A percentile compares a stretch with the other conserved stretches of the same genome.
Conservation (phyloP, 2,797 vertebrate genomes). For the Amblyraja radiata region DNA sequence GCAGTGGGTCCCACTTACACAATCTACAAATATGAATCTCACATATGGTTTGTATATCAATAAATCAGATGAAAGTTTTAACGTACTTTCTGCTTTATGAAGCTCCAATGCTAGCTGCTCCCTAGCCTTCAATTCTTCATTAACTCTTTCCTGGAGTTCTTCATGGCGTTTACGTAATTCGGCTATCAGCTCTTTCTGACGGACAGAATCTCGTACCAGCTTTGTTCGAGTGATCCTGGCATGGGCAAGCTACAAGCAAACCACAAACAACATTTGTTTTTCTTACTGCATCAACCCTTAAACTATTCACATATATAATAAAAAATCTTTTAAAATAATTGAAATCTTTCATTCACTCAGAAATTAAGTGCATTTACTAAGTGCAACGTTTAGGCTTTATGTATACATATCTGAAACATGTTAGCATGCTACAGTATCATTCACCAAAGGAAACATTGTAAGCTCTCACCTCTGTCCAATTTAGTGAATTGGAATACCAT, state of each 20-base stretch:
- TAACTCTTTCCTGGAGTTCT: slow-evolving; percentile 78
- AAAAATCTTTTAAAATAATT: neutral
- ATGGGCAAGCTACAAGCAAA: slow-evolving; percentile 76
- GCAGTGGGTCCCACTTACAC: too few species aligned
- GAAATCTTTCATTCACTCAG: neutral
- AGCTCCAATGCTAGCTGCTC: slow-evolving; percentile 88
- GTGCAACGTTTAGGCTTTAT: neutral
- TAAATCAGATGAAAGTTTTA: neutral
- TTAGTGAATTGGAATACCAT: neutral
- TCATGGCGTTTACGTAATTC: slow-evolving; percentile 79
- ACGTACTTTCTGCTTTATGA: slow-evolving; percentile 79
- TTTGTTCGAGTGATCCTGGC: slow-evolving; percentile 86
- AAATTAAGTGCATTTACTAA: neutral
- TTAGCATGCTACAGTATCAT: neutral
- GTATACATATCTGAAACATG: neutral
- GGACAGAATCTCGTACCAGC: slow-evolving; percentile 84
- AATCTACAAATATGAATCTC: too few species aligned
- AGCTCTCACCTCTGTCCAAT: neutral
- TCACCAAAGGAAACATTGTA: neutral
- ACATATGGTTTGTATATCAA: too few species aligned
- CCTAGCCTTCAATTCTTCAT: slow-evolving; percentile 73
- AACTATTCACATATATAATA: neutral
- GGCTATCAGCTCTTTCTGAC: slow-evolving; percentile 73
- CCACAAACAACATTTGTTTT: slow-evolving; percentile 33
- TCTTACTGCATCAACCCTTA: neutral